These are phyloP conservation scores for Anoplolepis gracilipes DNA, from an alignment of 1,140 invertebrate species.

Conservation along the genomic window DNA sequence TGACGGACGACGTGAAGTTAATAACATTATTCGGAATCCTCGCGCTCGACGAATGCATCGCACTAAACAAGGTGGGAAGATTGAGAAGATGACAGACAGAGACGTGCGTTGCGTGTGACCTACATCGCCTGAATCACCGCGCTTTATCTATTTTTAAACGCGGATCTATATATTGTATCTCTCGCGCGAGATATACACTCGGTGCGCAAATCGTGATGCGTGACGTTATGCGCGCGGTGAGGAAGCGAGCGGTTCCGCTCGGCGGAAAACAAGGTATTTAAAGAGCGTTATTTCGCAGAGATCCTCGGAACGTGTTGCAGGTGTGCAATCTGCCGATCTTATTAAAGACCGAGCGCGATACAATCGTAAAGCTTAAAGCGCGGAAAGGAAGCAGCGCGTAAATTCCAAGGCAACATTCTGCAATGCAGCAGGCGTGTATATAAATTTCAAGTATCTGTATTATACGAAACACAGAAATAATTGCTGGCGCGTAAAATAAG, in stretches of 20 bases:
- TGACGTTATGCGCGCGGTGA: slow-evolving; percentile 39
- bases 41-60: slow-evolving; percentile 17
- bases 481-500: slow-evolving; percentile 18
- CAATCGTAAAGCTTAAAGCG: slow-evolving; percentile 41
- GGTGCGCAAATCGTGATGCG: slow-evolving; percentile 32
- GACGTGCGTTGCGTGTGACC: slow-evolving; percentile 53
- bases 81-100: slow-evolving; percentile 37
- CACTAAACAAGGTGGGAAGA: slow-evolving; percentile 9
- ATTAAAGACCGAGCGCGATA: slow-evolving; percentile 50
- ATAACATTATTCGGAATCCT: slow-evolving; percentile 53
- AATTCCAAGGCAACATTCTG: slow-evolving; percentile 40
- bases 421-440: neutral
- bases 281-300: slow-evolving; percentile 43
- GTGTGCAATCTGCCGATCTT: slow-evolving; percentile 51
- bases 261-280: slow-evolving; percentile 54
- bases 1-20: slow-evolving; percentile 21
- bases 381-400: slow-evolving; percentile 27
- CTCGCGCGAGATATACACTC: neutral
- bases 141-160: slow-evolving; percentile 61
- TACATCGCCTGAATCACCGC: slow-evolving; percentile 56
- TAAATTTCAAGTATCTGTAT: slow-evolving; percentile 39
- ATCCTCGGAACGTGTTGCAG: slow-evolving; percentile 31
- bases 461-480: slow-evolving; percentile 32
- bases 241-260: slow-evolving; percentile 53
- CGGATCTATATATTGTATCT: slow-evolving; percentile 49